Evolutionary conservation across 2,797 vertebrate genomes (phyloP), one percentile per base, ranked within the genome.

Genomic region (Sorex maritimensis): DNA sequence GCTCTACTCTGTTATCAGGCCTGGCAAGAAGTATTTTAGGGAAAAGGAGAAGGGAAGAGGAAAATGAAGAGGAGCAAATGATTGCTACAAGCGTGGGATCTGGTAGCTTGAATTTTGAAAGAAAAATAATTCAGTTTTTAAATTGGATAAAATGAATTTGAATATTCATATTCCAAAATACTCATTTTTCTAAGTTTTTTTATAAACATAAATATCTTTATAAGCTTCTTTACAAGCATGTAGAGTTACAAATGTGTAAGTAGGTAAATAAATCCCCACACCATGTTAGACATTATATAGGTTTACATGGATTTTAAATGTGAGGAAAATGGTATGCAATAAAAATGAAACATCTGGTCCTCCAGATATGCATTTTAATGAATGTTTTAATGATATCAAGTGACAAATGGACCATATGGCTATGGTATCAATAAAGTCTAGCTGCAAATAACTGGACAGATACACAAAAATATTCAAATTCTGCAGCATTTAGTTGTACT

Each of bases 281-380:
- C 83, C 82, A 89, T 61, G 81, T 77, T 72, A 91, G 30, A 21
- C 41, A 77, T 81, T 86, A 34, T 94, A 71, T 80, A 92, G 75
- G 71, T 83, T 87, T 65, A 72, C 0, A 5, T 82, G 85, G 78
- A 87, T 85, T 90, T 2, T 88, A 93, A 96, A 96, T 89, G 61
- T 75, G 67, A 91, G 87, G 28, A 92, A 91, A 91, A 94, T 92
- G 71, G 28, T 65, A 67, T 58, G 55, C n/a, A 87, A 95, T 91
- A 94, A 95, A 96, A 94, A 92, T 17, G 34, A 93, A 96, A 94
- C 92, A 95, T 96, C 95, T 96, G 96, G 86, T 61, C 78, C 73
- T 86, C 73, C 85, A 74, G 65, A 71, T 81, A 86, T 69, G 74
- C 78, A 93, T 94, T 93, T 92, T 95, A 91, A 96, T 90, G 86